Conservation (phyloP, 1,140 invertebrate species). For the Hyles vespertilio region DNA sequence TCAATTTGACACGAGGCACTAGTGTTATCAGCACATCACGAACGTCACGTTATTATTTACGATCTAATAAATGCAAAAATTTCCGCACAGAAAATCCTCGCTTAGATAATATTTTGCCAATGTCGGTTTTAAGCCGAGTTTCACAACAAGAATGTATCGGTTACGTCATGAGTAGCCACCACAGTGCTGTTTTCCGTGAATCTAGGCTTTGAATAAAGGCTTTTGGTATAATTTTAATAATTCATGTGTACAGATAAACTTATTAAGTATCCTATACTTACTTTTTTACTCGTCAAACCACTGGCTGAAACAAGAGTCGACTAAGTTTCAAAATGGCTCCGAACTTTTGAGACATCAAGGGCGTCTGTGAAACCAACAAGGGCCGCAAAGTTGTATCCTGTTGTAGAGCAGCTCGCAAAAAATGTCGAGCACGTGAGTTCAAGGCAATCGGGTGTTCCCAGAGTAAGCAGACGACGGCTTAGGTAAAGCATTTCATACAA, state of each 20-base stretch:
- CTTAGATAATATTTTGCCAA: neutral
- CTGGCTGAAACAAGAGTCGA: neutral
- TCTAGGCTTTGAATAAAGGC: no score
- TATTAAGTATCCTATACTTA: no score
- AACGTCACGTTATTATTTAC: slow-evolving; percentile 11
- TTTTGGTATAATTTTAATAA: no score
- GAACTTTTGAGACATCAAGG: slow-evolving; percentile 29
- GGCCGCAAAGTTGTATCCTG: slow-evolving; percentile 61
- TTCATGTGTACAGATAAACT: no score
- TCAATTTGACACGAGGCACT: slow-evolving; percentile 19
- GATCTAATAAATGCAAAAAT: slow-evolving; percentile 7
- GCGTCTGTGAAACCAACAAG: slow-evolving; percentile 55
- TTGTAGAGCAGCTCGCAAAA: slow-evolving; percentile 57
- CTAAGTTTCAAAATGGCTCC: neutral
- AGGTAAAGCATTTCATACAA: slow-evolving; percentile 26
- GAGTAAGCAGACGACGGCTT: slow-evolving; percentile 17
- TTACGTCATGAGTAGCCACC: no score
- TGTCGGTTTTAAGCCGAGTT: no score
- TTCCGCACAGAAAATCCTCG: slow-evolving; percentile 7
- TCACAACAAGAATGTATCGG: no score
- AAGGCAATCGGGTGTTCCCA: slow-evolving; percentile 65
- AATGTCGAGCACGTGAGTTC: slow-evolving; percentile 66
- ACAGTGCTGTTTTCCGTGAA: no score
- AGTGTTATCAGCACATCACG: slow-evolving; percentile 21
- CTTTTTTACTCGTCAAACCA: neutral